These are phyloP conservation scores for Dromococcyx pavoninus DNA, from an alignment of 2,797 vertebrate genomes.

Conservation along the genomic window DNA sequence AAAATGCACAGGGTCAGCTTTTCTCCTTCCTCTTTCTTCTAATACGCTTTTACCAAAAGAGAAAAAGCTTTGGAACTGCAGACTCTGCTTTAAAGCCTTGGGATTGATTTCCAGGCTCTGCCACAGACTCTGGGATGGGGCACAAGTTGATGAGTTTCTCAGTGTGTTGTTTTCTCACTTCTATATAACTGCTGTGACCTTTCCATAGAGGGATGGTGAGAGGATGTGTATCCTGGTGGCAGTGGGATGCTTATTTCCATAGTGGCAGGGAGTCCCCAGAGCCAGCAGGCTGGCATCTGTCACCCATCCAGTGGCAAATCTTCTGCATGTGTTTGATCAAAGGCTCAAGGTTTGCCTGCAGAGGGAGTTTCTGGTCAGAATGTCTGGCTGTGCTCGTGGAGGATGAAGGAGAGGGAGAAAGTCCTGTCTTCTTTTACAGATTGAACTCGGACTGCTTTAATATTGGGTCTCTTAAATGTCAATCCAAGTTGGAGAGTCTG, in stretches of 20 bases:
- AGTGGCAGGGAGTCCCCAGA: not conserved
- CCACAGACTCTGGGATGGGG: not conserved
- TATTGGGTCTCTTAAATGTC: not conserved
- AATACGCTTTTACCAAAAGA: not conserved
- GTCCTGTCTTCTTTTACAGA: not conserved
- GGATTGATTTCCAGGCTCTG: not conserved
- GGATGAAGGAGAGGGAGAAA: not conserved
- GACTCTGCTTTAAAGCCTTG: not conserved
- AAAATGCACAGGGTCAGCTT: constrained; percentile 20
- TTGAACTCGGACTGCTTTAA: not conserved
- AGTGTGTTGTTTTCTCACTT: not conserved
- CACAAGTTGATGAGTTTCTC: not conserved
- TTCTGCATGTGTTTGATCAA: not conserved
- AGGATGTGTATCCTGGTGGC: not conserved
- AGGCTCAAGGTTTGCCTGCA: not conserved
- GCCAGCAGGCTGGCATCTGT: not conserved
- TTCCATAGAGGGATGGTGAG: not conserved
- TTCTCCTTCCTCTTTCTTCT: not conserved
- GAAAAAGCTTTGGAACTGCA: not conserved
- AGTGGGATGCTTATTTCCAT: not conserved
- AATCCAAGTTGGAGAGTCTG: not conserved
- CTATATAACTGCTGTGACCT: not conserved
- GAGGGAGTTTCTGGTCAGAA: constrained; percentile 6
- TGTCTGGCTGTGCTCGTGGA: not conserved
- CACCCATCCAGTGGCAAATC: not conserved